Evolutionary conservation across 2,113 vertebrate genomes (phyloP).

Genomic region (Alethe diademata): DNA sequence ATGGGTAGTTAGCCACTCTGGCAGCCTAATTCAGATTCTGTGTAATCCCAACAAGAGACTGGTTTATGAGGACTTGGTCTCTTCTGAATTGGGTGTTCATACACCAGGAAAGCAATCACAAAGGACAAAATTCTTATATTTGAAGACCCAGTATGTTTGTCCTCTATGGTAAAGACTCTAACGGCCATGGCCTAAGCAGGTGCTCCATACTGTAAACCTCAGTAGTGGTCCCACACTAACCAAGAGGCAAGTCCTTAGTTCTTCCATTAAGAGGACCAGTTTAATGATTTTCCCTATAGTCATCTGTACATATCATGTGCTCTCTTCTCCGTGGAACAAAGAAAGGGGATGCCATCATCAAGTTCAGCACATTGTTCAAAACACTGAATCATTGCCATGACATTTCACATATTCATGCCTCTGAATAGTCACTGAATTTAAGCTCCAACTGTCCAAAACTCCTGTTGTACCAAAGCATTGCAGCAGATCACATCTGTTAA

Average conservation of each 20-base stretch:
- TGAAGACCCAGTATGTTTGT: not conserved
- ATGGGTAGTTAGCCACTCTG: not conserved
- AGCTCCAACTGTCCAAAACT: not conserved
- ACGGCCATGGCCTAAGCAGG: not conserved
- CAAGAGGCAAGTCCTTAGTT: not conserved
- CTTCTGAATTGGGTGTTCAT: not conserved
- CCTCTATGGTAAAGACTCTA: not conserved
- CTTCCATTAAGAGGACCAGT: not conserved
- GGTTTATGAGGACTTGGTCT: not conserved
- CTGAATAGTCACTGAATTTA: not conserved
- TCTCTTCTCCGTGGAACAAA: not conserved
- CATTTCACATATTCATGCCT: not conserved
- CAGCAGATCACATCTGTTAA: slow-evolving; percentile 4
- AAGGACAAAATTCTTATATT: not conserved
- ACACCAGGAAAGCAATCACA: not conserved
- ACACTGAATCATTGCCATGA: not conserved
- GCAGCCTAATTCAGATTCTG: not conserved
- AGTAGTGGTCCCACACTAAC: not conserved
- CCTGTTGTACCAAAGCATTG: not conserved
- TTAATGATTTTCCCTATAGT: not conserved
- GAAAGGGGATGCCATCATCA: not conserved
- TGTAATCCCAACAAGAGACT: not conserved
- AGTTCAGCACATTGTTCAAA: not conserved
- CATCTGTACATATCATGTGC: not conserved
- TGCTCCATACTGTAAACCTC: not conserved